Evolutionary conservation across 2,113 vertebrate genomes (phyloP).

Genomic region (Oreochromis spilurus): DNA sequence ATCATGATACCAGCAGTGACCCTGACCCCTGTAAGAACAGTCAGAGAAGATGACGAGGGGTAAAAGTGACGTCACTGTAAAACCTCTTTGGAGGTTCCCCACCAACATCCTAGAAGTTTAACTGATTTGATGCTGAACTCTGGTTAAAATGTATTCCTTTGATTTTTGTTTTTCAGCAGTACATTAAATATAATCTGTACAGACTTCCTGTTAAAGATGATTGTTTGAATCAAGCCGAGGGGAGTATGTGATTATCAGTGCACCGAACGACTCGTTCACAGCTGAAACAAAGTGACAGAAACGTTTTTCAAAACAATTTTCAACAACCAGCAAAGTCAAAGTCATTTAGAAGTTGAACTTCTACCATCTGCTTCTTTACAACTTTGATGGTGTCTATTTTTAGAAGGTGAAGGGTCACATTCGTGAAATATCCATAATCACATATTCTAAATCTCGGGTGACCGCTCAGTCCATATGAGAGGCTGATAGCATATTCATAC

Average conservation of each 20-base stretch:
- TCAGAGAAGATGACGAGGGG: background rate
- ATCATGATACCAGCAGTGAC: background rate
- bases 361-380: background rate
- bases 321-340: background rate
- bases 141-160: background rate
- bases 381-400: conserved; percentile 30
- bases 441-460: conserved; percentile 50
- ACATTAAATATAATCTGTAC: background rate
- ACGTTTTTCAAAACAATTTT: background rate
- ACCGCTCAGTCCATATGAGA: conserved; percentile 32
- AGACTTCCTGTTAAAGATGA: background rate
- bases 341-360: conserved; percentile 20
- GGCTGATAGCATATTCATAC: conserved; percentile 66
- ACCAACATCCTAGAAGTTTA: background rate
- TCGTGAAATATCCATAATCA: conserved; percentile 64
- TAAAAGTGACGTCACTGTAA: background rate
- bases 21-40: background rate
- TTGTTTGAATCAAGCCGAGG: background rate
- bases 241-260: background rate
- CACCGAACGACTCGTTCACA: background rate
- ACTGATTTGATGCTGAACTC: background rate
- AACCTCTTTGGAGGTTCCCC: background rate
- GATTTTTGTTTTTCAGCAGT: background rate
- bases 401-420: conserved; percentile 65
- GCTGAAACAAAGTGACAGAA: background rate